Base-by-base conservation (phyloP, 1,140 invertebrate species). In the Himalopsyche phryganea region DNA sequence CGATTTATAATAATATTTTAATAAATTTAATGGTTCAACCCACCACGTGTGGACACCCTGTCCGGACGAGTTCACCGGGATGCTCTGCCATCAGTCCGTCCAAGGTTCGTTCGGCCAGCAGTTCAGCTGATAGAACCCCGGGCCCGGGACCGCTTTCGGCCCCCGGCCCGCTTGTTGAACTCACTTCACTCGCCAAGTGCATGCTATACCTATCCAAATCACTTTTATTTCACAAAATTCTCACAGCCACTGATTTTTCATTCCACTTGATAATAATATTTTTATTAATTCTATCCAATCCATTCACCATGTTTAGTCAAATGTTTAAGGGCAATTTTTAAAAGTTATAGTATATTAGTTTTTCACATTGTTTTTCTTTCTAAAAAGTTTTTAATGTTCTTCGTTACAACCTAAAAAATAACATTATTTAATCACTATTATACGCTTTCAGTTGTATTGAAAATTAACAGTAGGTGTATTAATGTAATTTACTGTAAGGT, bases 11-110 rank as follows among this genome's bases (percentile, higher is more conserved):
- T n/a, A n/a, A n/a, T n/a, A n/a, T n/a, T n/a, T 45, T 17, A 11
- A 45, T 19, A 14, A 5, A 46, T 46, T 19, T 18, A 46, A 19
- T 46, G 28, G 18, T 32, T 2, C 18, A 23, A 71, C 76, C 73
- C 66, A 83, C 81, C 73, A 98, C 88, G 77, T 96, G 93, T 3
- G 95, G 94, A 68, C 86, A 89, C 38, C 94, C 95, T 41, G 95
- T 98, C 68, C 93, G 84, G 49, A 97, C 87, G 42, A 98, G 81
- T 79, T 97, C 94, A 7, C 92, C 93, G 6, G 89, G 91, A 78
- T 96, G 92, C 70, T 98, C 94, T 17, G 89, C 85, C 47, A 93
- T 71, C 6, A 92, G 73, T 6, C 87, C 86, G 66, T 91, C 90
- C 60, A 92, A 74, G 0, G 90, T 91, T 17, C 90, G 79, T 68